phyloP scores from a whole-genome alignment of 1,140 invertebrate species.

The Platyscapa corneri region DNA sequence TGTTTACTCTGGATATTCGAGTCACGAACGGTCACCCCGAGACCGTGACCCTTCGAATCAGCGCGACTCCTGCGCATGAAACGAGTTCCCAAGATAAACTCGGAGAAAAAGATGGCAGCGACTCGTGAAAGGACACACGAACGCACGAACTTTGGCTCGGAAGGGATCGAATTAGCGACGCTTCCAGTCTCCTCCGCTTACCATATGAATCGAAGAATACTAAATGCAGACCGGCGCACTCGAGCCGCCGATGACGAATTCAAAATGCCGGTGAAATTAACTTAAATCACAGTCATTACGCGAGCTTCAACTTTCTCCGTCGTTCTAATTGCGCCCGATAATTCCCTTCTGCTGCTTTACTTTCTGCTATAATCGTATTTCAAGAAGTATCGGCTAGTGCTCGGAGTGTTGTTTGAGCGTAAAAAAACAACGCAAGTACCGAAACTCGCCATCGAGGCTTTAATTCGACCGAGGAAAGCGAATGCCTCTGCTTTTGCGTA shows the following conservation, averaged over 20 bases:
- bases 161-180: background rate
- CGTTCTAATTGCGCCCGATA: too few species aligned
- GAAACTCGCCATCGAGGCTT: too few species aligned
- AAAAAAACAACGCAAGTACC: too few species aligned
- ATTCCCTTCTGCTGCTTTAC: too few species aligned
- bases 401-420: too few species aligned
- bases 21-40: constrained; percentile 25
- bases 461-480: too few species aligned
- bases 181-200: background rate
- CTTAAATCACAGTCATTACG: background rate
- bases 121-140: background rate
- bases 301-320: too few species aligned
- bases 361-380: too few species aligned
- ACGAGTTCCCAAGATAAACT: background rate
- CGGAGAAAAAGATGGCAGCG: background rate
- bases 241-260: background rate
- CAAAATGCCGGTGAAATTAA: background rate
- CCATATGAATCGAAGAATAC: background rate
- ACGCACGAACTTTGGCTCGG: background rate
- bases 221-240: background rate
- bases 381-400: too few species aligned
- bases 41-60: constrained; percentile 27
- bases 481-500: too few species aligned
- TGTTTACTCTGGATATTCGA: background rate
- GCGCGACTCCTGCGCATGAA: background rate